These are phyloP conservation scores for Leucosticte australis DNA, from an alignment of 2,113 vertebrate genomes.

Conservation along the genomic window DNA sequence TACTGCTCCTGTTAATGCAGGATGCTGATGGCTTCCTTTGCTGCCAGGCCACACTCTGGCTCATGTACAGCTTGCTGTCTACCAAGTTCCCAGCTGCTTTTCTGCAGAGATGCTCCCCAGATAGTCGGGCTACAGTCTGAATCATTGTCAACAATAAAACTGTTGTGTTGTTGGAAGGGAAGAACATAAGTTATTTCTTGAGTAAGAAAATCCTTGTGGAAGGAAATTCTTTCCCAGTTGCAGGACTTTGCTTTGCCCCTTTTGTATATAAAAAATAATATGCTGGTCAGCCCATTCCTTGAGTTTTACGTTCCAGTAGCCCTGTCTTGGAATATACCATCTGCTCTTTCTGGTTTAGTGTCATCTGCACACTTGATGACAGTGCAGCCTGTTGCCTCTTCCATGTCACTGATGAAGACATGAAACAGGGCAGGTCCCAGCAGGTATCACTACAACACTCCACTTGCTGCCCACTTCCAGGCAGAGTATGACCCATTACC, in stretches of 20 bases:
- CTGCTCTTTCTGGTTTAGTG: neutral
- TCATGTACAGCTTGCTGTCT: neutral
- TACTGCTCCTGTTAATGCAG: neutral
- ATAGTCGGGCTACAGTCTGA: neutral
- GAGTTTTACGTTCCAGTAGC: neutral
- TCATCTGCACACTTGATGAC: neutral
- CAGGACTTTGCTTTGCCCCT: neutral
- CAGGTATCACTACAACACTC: neutral
- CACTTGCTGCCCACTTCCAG: neutral
- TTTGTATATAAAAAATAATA: neutral
- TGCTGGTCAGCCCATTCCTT: neutral
- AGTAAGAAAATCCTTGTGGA: neutral
- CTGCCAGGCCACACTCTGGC: neutral
- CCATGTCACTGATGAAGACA: neutral
- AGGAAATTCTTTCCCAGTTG: neutral
- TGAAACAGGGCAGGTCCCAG: neutral
- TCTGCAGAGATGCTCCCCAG: neutral
- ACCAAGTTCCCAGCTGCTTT: neutral
- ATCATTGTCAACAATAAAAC: neutral
- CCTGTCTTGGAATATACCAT: neutral
- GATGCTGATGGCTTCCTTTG: neutral
- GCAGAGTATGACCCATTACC: neutral
- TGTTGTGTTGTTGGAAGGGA: neutral
- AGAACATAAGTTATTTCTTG: neutral
- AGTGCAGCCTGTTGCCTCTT: neutral